A percentile compares a stretch with the other conserved stretches of the same genome.
Conservation (phyloP, 2,113 vertebrate genomes). For the Grallaria varia region DNA sequence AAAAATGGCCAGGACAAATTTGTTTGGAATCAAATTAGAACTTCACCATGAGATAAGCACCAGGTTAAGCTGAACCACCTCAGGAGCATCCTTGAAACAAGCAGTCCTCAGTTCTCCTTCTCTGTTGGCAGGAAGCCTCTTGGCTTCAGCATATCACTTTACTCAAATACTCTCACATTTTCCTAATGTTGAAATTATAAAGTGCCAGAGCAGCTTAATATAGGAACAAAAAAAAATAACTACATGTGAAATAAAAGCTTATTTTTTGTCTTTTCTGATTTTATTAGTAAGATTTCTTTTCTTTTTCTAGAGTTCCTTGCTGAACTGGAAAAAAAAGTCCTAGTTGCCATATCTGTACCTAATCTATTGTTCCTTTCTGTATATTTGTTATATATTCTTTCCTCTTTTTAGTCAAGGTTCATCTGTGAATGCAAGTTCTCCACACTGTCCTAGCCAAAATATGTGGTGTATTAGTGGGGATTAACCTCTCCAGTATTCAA, state of each 20-base stretch:
- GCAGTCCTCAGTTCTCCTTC: slow-evolving; percentile 8
- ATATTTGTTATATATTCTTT: not conserved
- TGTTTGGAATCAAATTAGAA: not conserved
- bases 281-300: not conserved
- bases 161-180: slow-evolving; percentile 2
- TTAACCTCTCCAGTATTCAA: not conserved
- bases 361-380: not conserved
- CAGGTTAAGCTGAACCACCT: not conserved
- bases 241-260: not conserved
- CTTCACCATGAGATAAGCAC: not conserved
- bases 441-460: not conserved
- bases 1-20: not conserved
- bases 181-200: slow-evolving; percentile 24
- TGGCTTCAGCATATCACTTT: not conserved
- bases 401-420: not conserved
- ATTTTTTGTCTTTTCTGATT: not conserved
- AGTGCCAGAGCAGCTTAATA: not conserved
- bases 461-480: not conserved
- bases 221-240: slow-evolving; percentile 14
- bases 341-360: not conserved
- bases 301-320: not conserved
- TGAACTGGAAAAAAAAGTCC: not conserved
- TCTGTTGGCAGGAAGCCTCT: slow-evolving; percentile 5
- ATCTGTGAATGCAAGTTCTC: not conserved
- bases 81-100: slow-evolving; percentile 24